Evolutionary conservation across 1,140 invertebrate species (phyloP).

Genomic region (Chironomus tepperi): DNA sequence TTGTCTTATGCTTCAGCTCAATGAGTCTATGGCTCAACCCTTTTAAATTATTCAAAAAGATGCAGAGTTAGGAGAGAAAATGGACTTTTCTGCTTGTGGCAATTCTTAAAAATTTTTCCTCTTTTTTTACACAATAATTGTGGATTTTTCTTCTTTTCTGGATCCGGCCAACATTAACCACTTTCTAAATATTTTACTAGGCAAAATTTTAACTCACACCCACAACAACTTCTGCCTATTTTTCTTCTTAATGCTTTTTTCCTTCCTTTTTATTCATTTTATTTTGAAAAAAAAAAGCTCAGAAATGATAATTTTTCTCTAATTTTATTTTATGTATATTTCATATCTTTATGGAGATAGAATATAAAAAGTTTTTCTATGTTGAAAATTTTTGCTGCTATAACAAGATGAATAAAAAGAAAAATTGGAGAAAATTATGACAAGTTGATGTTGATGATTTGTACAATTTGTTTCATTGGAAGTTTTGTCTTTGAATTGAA

Average conservation of each 20-base stretch:
- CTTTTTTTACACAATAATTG: neutral
- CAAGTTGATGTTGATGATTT: neutral
- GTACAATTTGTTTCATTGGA: neutral
- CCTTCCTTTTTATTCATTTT: neutral
- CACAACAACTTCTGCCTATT: neutral
- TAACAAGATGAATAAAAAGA: neutral
- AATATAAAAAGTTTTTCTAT: neutral
- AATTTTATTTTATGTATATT: too few species aligned
- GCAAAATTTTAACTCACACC: neutral
- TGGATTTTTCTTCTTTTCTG: neutral
- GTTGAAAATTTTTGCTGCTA: neutral
- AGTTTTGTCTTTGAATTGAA: neutral
- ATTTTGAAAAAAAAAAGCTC: neutral
- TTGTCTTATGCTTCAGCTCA: neutral
- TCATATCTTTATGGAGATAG: too few species aligned
- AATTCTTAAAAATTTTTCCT: neutral
- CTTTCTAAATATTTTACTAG: conserved; percentile 23
- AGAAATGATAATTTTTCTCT: neutral
- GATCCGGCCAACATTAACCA: neutral
- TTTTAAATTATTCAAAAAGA: conserved; percentile 4
- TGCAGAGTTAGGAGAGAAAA: neutral
- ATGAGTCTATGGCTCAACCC: neutral
- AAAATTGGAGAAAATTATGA: neutral
- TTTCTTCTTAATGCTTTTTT: neutral
- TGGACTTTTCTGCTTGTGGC: conserved; percentile 6